phyloP scores from a whole-genome alignment of 2,888 invertebrate species.

The Andrena marginata region DNA sequence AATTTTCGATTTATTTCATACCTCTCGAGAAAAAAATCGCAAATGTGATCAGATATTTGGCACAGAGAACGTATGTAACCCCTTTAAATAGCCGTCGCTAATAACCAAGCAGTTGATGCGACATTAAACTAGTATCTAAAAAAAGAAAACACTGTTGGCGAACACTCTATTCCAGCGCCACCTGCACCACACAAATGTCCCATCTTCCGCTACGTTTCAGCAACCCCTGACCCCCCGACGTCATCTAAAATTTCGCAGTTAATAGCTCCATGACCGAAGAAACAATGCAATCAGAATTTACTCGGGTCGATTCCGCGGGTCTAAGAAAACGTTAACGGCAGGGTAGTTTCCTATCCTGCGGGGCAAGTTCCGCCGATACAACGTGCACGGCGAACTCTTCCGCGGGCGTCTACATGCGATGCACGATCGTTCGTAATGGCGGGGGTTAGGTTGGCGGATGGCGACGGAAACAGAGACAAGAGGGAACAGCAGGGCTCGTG shows the following conservation, averaged over 20 bases:
- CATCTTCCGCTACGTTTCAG: conserved; percentile 6
- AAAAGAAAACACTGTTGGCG: too few species aligned
- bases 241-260: conserved; percentile 8
- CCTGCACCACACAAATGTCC: neutral
- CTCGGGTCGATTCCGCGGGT: conserved; percentile 7
- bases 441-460: conserved; percentile 44
- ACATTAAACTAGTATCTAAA: too few species aligned
- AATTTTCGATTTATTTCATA: too few species aligned
- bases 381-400: conserved; percentile 33
- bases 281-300: conserved; percentile 44
- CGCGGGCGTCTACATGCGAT: conserved; percentile 60
- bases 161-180: too few species aligned
- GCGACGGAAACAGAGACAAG: conserved; percentile 37
- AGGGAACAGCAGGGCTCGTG: conserved; percentile 12
- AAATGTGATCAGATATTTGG: too few species aligned
- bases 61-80: too few species aligned
- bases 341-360: conserved; percentile 33
- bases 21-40: too few species aligned
- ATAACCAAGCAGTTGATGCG: too few species aligned
- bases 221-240: neutral
- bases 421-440: conserved; percentile 67
- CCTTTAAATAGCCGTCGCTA: too few species aligned
- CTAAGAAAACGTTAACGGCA: conserved; percentile 33
- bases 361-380: conserved; percentile 36
- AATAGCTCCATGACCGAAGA: conserved; percentile 3